Conservation (phyloP, 2,888 invertebrate species). For the Horisme vitalbata region DNA sequence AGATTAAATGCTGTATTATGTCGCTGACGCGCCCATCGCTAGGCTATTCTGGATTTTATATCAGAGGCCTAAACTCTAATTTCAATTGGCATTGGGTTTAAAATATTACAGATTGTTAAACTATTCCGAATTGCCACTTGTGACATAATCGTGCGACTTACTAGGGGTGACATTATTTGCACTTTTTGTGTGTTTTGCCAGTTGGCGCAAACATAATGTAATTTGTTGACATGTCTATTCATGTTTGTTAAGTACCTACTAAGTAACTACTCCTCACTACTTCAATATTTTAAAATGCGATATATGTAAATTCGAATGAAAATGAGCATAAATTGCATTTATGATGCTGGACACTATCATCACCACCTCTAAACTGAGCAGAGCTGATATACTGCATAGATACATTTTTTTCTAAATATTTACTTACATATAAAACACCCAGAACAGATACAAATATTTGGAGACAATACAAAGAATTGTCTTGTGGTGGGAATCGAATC, state of each 20-base stretch:
- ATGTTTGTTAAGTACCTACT: conserved; percentile 7
- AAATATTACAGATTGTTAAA: conserved; percentile 48
- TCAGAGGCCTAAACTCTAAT: conserved; percentile 16
- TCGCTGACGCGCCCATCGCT: not conserved
- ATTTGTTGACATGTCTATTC: conserved; percentile 47
- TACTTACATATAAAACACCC: too few relatives aligned
- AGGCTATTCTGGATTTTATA: conserved; percentile 11
- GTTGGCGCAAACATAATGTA: conserved; percentile 55
- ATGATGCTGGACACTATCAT: too few relatives aligned
- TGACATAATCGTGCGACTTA: conserved; percentile 55
- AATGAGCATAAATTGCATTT: too few relatives aligned
- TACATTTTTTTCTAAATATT: too few relatives aligned
- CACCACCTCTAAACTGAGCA: too few relatives aligned
- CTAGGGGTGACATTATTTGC: conserved; percentile 61
- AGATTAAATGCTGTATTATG: conserved; percentile 3
- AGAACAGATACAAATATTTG: too few relatives aligned
- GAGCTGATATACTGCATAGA: too few relatives aligned
- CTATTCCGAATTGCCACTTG: conserved; percentile 61
- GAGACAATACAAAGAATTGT: too few relatives aligned
- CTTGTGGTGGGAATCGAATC: too few relatives aligned
- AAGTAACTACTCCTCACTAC: too few relatives aligned
- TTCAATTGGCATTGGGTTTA: conserved; percentile 20
- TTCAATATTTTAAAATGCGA: too few relatives aligned
- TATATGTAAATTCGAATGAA: too few relatives aligned
- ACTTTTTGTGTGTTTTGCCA: conserved; percentile 61